Base-by-base conservation (phyloP, 2,113 vertebrate species). In the Festucalex cinctus region DNA sequence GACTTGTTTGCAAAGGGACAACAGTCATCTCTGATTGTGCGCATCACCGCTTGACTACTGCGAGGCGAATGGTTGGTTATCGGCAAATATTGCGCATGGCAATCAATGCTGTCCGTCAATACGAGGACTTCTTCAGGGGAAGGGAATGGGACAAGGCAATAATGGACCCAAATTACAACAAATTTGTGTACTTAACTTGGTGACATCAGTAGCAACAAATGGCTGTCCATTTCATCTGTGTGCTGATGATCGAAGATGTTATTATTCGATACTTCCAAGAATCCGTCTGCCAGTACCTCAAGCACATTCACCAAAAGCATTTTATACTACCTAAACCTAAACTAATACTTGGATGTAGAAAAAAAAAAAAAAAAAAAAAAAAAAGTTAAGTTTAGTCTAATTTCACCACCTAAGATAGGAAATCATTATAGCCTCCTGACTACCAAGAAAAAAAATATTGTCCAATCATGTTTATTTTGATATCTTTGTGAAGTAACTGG, bases 1-100 rank as follows among this genome's bases (percentile, higher is more conserved):
- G 89, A 90, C 88, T 89, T 85, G 85, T 87, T 88, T 86, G 83
- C 81, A 16, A 39, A 82, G 78, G 80, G 70, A 85, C 76, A 82
- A 83, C 76, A 86, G 85, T 76, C 71, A 65, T 85, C 74, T 81
- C 16, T 77, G 76, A 68, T 61, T 54, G 60, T 70, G 70, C 71
- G 68, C 73, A 82, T 83, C 72, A 69, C 60, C 68, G 26, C 46
- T 71, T 69, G n/a, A 63, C 76, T 74, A 63, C 75, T 60, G 22
- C 20, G 75, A 77, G 84, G 72, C 65, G 76, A 67, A 56, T 39
- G 77, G 72, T 79, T 84, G 73, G 82, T 83, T 80, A 78, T 87
- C 77, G 78, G 79, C 71, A 81, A 79, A 81, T 69, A 82, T 71
- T 72, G 72, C 46, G 60, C 32, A 75, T 76, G 58, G 54, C 61